phyloP scores from a whole-genome alignment of 2,888 invertebrate genomes.

The Sarcophaga carnaria region DNA sequence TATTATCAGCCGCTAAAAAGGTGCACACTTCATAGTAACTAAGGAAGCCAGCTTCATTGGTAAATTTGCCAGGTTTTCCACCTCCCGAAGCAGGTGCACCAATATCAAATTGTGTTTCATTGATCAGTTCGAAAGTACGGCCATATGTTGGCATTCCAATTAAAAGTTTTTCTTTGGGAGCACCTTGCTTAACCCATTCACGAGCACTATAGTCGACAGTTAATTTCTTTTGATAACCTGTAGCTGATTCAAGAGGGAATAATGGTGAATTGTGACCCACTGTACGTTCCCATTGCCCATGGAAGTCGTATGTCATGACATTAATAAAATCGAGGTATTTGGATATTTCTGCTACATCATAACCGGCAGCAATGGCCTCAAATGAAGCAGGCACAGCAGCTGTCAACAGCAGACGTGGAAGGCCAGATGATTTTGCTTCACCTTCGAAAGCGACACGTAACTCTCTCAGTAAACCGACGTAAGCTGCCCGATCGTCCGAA shows the following conservation, averaged over 20 bases:
- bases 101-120: constrained; percentile 94
- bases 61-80: constrained; percentile 92
- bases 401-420: constrained; percentile 89
- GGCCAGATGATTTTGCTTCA: constrained; percentile 93
- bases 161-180: constrained; percentile 96
- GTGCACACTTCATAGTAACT: constrained; percentile 98
- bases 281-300: constrained; percentile 96
- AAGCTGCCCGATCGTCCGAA: constrained; percentile 92
- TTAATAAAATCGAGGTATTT: constrained; percentile 97
- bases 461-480: constrained; percentile 91
- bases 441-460: constrained; percentile 95
- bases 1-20: constrained; percentile 94
- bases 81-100: constrained; percentile 95
- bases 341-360: constrained; percentile 95
- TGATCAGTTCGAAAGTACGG: constrained; percentile 93
- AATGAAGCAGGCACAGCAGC: constrained; percentile 97
- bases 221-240: constrained; percentile 95
- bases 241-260: constrained; percentile 93
- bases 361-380: constrained; percentile 96
- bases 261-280: constrained; percentile 97
- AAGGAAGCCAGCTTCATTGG: constrained; percentile 96
- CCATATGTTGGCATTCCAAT: constrained; percentile 98
- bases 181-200: constrained; percentile 96
- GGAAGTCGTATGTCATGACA: constrained; percentile 98
- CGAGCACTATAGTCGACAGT: constrained; percentile 95